These are phyloP conservation scores for Minunthozetes semirufus DNA, from an alignment of 2,888 invertebrate genomes.

Conservation along the genomic window DNA sequence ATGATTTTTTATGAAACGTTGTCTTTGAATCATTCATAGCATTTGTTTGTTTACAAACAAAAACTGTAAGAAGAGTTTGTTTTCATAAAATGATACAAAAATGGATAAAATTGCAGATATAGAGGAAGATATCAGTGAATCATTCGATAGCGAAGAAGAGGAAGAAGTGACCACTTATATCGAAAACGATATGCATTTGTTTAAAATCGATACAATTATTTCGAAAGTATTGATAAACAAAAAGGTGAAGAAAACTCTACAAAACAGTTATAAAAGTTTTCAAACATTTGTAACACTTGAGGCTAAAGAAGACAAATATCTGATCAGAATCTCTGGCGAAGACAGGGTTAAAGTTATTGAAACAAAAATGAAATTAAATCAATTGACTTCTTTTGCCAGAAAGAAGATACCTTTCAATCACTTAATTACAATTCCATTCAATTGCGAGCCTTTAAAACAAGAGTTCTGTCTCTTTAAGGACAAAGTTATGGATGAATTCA, in stretches of 20 bases:
- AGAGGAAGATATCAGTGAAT: not conserved
- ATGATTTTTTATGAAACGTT: not conserved
- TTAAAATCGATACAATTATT: not conserved
- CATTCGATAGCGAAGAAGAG: not conserved
- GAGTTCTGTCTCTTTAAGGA: slow-evolving; percentile 62
- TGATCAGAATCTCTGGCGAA: not conserved
- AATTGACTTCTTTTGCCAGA: slow-evolving; percentile 61
- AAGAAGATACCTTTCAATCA: slow-evolving; percentile 69
- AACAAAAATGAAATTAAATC: slow-evolving; percentile 1
- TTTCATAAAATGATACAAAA: too few species aligned
- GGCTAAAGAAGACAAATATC: not conserved
- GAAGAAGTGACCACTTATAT: slow-evolving; percentile 19
- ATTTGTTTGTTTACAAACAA: not conserved
- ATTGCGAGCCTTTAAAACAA: slow-evolving; percentile 55
- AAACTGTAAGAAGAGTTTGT: too few species aligned
- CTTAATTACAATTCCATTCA: slow-evolving; percentile 73
- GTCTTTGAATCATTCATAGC: not conserved
- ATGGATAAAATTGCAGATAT: too few species aligned
- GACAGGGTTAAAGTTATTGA: not conserved
- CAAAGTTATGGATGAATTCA: slow-evolving; percentile 46
- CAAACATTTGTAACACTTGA: not conserved
- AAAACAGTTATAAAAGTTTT: not conserved
- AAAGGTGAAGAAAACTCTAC: not conserved
- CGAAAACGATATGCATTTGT: not conserved
- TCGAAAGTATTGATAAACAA: not conserved